Conservation (phyloP, 2,797 vertebrate species). For the Molossus alvarezi region DNA sequence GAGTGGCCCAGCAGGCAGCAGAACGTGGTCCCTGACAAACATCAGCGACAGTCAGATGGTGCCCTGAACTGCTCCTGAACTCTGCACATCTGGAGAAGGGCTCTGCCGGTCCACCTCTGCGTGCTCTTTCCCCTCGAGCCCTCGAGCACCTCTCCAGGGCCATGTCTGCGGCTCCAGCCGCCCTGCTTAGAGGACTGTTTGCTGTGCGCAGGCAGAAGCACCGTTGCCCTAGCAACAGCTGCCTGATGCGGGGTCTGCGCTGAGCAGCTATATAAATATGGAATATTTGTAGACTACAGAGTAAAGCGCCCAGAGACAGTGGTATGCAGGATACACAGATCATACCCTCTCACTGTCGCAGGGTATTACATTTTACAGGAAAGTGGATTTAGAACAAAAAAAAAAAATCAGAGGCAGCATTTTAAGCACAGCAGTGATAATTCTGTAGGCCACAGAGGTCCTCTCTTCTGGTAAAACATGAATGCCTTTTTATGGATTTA, state of each 20-base stretch:
- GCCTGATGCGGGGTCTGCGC: slow-evolving; percentile 57
- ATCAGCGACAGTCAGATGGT: slow-evolving; percentile 63
- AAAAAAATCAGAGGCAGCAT: background rate
- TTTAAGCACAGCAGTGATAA: background rate
- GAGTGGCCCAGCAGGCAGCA: background rate
- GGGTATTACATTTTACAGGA: slow-evolving; percentile 38
- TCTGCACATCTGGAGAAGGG: slow-evolving; percentile 80
- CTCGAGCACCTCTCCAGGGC: slow-evolving; percentile 74
- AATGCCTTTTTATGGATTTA: slow-evolving; percentile 33
- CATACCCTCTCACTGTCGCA: background rate
- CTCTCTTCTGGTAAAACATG: slow-evolving; percentile 41
- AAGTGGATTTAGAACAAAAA: background rate
- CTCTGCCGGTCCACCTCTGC: slow-evolving; percentile 59
- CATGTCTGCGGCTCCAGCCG: slow-evolving; percentile 44
- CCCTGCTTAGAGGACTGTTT: slow-evolving; percentile 81
- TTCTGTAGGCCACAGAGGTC: background rate
- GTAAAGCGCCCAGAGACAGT: background rate
- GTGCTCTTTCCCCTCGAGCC: slow-evolving; percentile 63
- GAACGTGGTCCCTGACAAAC: slow-evolving; percentile 51
- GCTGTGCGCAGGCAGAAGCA: slow-evolving; percentile 71
- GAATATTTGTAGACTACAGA: slow-evolving; percentile 70
- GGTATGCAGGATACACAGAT: background rate
- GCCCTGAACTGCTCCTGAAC: slow-evolving; percentile 82
- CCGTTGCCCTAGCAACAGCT: slow-evolving; percentile 83
- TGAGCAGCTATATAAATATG: slow-evolving; percentile 70